phyloP scores from a whole-genome alignment of 2,888 invertebrate genomes.

The Diloba caeruleocephala region DNA sequence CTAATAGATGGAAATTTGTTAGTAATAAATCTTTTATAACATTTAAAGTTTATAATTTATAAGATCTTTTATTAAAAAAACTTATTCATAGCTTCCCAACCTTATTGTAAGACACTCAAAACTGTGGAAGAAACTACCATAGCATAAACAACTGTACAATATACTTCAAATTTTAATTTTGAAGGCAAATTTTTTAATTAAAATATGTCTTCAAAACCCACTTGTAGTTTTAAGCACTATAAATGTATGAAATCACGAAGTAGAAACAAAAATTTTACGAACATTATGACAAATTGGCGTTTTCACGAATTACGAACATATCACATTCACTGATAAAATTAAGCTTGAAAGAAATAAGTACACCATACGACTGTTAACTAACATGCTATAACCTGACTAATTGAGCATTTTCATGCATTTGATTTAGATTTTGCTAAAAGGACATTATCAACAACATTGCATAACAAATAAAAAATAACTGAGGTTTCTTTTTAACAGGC shows the following conservation, averaged over 20 bases:
- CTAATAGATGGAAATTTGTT: not conserved
- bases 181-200: constrained; percentile 39
- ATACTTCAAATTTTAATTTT: constrained; percentile 37
- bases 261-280: constrained; percentile 55
- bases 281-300: constrained; percentile 57
- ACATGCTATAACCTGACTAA: constrained; percentile 57
- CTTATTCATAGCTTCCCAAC: constrained; percentile 46
- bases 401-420: constrained; percentile 52
- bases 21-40: not conserved
- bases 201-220: constrained; percentile 44
- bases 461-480: not conserved
- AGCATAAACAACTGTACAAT: constrained; percentile 36
- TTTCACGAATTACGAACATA: constrained; percentile 54
- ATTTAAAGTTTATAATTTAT: not conserved
- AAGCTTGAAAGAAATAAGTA: constrained; percentile 42
- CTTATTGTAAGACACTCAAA: constrained; percentile 17
- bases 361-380: constrained; percentile 51
- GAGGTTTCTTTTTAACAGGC: too few species aligned
- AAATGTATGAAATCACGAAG: constrained; percentile 64
- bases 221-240: constrained; percentile 66
- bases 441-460: constrained; percentile 54
- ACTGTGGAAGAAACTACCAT: constrained; percentile 43
- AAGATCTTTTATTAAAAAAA: constrained; percentile 15
- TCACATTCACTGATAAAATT: constrained; percentile 56
- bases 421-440: constrained; percentile 49